These are phyloP conservation scores for Hetaerina americana DNA, from an alignment of 1,140 invertebrate genomes.

Conservation along the genomic window DNA sequence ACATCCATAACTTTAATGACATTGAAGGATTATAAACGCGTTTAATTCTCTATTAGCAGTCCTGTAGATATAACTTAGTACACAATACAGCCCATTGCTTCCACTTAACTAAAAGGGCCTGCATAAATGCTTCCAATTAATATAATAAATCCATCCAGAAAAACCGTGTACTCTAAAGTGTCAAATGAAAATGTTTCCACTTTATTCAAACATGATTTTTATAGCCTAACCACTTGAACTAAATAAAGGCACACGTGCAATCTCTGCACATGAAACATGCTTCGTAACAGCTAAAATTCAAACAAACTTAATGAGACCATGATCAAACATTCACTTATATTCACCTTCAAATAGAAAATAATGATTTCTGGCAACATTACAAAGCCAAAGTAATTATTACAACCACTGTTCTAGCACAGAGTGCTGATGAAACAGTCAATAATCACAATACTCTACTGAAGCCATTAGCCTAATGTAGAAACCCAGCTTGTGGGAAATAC, in stretches of 20 bases:
- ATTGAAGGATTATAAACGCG: too few species aligned
- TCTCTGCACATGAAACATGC: neutral
- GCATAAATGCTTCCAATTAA: too few species aligned
- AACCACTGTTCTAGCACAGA: neutral
- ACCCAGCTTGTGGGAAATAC: neutral
- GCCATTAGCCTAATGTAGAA: neutral
- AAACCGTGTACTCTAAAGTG: neutral
- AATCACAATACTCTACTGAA: neutral
- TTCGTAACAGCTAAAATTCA: neutral
- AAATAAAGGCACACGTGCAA: neutral
- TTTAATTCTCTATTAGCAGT: too few species aligned
- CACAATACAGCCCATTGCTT: too few species aligned
- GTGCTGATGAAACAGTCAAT: neutral
- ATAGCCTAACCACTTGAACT: neutral
- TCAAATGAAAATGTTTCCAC: neutral
- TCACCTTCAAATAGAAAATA: neutral
- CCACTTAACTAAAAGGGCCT: too few species aligned
- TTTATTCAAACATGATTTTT: constrained; percentile 1
- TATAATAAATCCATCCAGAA: too few species aligned
- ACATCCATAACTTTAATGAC: too few species aligned
- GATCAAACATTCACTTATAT: neutral
- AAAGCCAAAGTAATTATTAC: neutral
- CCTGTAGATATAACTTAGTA: too few species aligned
- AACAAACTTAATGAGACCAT: neutral
- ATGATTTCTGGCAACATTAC: neutral